These are phyloP conservation scores for Todiramphus saurophagus DNA, from an alignment of 2,113 vertebrate genomes.

Conservation along the genomic window DNA sequence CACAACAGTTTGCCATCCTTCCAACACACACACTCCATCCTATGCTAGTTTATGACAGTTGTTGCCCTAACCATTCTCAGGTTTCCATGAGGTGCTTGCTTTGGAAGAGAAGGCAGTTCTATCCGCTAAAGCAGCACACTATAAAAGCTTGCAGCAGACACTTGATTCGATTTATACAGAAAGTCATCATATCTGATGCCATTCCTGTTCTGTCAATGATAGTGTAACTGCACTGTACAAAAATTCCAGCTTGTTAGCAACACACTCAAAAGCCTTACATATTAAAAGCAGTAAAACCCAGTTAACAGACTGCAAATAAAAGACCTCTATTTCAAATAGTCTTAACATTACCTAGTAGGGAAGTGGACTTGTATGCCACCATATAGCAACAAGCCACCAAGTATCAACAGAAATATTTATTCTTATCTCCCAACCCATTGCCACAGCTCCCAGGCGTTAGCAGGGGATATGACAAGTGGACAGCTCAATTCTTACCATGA, in stretches of 20 bases:
- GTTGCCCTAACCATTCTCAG: background rate
- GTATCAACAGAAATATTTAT: background rate
- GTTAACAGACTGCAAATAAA: background rate
- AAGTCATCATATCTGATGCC: rapidly evolving
- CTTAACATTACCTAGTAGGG: background rate
- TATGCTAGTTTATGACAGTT: background rate
- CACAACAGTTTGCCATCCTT: background rate
- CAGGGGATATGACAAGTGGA: background rate
- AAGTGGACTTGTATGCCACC: background rate
- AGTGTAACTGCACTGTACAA: background rate
- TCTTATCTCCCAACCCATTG: background rate
- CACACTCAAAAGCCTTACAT: too few species aligned
- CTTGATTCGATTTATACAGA: background rate
- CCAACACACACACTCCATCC: background rate
- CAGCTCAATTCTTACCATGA: background rate
- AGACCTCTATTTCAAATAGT: background rate
- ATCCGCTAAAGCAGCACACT: background rate
- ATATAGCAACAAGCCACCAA: background rate
- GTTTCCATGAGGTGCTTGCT: background rate
- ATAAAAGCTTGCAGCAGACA: background rate
- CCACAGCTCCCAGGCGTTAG: background rate
- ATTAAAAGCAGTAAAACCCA: background rate
- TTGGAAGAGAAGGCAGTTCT: background rate
- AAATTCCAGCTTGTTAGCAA: background rate
- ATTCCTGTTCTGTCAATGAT: background rate